Percentiles rank a stretch among this genome's conserved stretches.
Evolutionary conservation across 2,888 invertebrate genomes (phyloP).

Genomic region (Hyposoter dolosus): DNA sequence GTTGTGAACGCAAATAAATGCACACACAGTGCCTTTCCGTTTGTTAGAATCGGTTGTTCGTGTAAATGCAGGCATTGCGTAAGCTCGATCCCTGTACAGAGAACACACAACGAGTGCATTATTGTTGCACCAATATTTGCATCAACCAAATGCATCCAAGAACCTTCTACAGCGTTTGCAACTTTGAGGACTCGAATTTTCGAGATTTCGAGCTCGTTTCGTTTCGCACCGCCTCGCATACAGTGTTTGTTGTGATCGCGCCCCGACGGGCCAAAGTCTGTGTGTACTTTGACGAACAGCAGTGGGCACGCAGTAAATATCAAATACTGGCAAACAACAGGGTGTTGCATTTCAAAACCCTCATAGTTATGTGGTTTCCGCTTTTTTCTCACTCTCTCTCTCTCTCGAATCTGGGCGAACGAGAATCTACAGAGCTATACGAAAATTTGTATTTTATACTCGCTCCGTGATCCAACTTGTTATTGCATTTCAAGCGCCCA

Average conservation of each 20-base stretch:
- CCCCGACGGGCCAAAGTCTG: not conserved
- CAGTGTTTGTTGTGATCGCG: constrained; percentile 27
- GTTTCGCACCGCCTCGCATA: not conserved
- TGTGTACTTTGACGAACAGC: constrained; percentile 13
- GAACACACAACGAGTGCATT: constrained; percentile 30
- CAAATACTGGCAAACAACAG: constrained; percentile 10
- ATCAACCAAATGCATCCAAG: constrained; percentile 44
- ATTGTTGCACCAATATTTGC: constrained; percentile 60
- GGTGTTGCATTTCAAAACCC: constrained; percentile 1
- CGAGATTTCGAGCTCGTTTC: constrained; percentile 48
- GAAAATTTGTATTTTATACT: constrained; percentile 44
- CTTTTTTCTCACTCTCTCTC: not conserved
- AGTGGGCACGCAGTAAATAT: constrained; percentile 7
- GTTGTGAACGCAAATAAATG: not conserved
- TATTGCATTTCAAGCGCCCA: constrained; percentile 36
- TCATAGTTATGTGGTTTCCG: constrained; percentile 12
- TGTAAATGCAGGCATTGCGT: not conserved
- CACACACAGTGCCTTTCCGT: not conserved
- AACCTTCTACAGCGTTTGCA: constrained; percentile 10
- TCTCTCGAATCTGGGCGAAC: not conserved
- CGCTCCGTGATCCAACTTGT: constrained; percentile 43
- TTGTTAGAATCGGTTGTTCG: not conserved
- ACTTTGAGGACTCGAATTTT: constrained; percentile 46
- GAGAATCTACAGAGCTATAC: constrained; percentile 9
- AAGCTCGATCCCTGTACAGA: not conserved